Evolutionary conservation across 2,797 vertebrate genomes (phyloP), one percentile per base, ranked within the genome.

Genomic region (Enteromius paludinosus): DNA sequence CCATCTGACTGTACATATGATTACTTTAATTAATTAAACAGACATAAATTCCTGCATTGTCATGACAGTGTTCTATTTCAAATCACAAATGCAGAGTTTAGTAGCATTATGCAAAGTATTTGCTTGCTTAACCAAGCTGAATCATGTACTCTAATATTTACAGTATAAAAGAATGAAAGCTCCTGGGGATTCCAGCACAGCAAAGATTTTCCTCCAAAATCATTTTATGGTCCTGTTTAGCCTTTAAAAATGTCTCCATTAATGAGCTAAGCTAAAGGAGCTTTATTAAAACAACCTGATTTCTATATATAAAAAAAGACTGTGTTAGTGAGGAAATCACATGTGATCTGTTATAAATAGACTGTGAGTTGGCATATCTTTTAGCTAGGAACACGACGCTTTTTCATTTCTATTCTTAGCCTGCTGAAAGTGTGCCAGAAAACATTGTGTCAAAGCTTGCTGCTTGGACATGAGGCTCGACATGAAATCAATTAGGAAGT

Each of bases 281-380:
- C 30, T 66, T 66, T 78, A 52, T 78, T 38, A 28, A 15, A 54
- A 41, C 45, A 54, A 68, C 47, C 64, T 49, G 38, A 71, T 71
- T 80, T 80, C 25, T 33, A 23, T 25, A 59, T 43, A 10, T 41
- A 2, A 41, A 59, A 45, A 79, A 79, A 33, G 43, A 66, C 30
- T 9, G 69, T 49, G 45, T 72, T 30, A 52, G 70, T 33, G 33
- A 23, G 5, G n/a, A 18, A 79, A 68, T 28, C 49, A 56, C 43
- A 45, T 18, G 54, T 20, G 68, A 61, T 81, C 23, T 45, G 54
- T 74, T 74, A 81, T 65, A 54, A 81, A 81, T 81, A 81, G 79
- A 65, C 79, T n/a, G 33, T n/a, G 79, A 81, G 70, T 81, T 74
- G 59, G 65, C 61, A 86, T 69, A 75, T 83, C 62, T 78, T 49